These are phyloP conservation scores for Lagopus muta DNA, from an alignment of 2,113 vertebrate genomes.

Conservation along the genomic window DNA sequence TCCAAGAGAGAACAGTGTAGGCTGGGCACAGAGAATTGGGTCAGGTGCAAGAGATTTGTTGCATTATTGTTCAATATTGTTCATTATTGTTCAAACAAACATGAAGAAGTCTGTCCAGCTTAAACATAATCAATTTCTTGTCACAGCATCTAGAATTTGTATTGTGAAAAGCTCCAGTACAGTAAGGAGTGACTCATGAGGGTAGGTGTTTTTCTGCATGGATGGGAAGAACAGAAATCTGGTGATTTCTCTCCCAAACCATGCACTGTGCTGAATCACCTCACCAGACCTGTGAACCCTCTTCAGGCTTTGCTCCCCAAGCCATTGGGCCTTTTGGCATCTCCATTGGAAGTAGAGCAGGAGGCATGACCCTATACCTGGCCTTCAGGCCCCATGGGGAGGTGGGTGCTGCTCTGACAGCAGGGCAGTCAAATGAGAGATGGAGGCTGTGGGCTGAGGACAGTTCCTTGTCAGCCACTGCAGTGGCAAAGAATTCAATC, in stretches of 20 bases:
- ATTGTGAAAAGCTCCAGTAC: background rate
- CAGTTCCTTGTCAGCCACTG: accelerated
- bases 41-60: background rate
- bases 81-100: background rate
- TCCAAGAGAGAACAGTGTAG: background rate
- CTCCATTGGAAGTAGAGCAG: background rate
- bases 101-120: background rate
- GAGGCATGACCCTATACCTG: background rate
- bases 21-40: background rate
- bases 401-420: background rate
- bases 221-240: background rate
- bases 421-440: background rate
- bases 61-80: background rate
- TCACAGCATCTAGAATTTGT: background rate
- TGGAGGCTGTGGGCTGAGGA: background rate
- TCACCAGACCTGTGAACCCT: background rate
- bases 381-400: background rate
- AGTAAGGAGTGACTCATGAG: background rate
- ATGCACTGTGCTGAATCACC: accelerated
- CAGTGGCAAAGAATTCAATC: background rate
- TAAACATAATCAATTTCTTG: background rate
- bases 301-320: background rate
- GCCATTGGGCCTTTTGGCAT: accelerated
- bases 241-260: background rate
- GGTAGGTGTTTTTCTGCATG: background rate